Percentiles rank a stretch among this genome's conserved stretches.
Conservation (phyloP, 2,888 invertebrate genomes). For the Timandra comae region DNA sequence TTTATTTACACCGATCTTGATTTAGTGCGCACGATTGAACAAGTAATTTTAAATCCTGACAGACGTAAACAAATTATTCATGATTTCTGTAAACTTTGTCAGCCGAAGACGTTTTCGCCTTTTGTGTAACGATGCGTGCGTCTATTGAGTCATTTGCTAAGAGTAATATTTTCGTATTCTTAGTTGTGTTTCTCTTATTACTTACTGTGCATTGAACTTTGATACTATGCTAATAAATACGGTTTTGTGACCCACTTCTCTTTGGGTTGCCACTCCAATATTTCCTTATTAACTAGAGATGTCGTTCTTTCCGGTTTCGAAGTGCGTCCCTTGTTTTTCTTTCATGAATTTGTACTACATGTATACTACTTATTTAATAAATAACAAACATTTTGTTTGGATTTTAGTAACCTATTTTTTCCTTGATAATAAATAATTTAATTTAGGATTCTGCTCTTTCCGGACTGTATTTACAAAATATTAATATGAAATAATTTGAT, state of each 20-base stretch:
- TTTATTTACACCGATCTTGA: constrained; percentile 35
- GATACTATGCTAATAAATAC: constrained; percentile 6
- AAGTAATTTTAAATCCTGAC: constrained; percentile 12
- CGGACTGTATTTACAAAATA: no score
- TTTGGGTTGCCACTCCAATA: constrained; percentile 5
- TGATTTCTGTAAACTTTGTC: neutral
- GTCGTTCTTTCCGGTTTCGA: constrained; percentile 2
- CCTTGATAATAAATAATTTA: no score
- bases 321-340: neutral
- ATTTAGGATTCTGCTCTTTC: no score
- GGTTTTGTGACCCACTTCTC: constrained; percentile 9
- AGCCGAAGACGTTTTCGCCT: no score
- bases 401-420: no score
- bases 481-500: no score
- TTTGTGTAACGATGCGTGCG: no score
- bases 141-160: no score
- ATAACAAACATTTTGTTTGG: no score
- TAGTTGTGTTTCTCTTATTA: constrained; percentile 10
- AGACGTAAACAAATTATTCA: constrained; percentile 1
- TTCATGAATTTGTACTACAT: neutral
- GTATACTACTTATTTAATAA: no score
- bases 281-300: constrained; percentile 8
- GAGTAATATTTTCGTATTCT: no score
- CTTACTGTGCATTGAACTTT: constrained; percentile 7
- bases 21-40: constrained; percentile 29